Percentiles rank a stretch among this genome's conserved stretches.
Conservation (phyloP, 2,113 vertebrate genomes). For the Megaceryle torquata region DNA sequence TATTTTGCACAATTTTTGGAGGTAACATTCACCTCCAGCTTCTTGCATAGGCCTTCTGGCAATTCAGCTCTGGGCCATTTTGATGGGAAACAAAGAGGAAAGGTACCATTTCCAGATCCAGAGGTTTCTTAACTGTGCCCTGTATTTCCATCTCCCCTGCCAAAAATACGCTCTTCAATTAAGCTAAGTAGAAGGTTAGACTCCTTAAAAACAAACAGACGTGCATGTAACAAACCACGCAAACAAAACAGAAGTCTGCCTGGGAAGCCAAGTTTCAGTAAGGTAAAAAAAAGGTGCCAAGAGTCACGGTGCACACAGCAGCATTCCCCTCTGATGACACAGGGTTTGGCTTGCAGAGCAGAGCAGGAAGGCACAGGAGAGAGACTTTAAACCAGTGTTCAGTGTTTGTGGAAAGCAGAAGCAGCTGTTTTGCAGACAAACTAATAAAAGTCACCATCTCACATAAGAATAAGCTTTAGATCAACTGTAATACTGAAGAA, state of each 20-base stretch:
- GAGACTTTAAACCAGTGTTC: not conserved
- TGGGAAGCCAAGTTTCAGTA: not conserved
- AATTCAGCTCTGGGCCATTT: not conserved
- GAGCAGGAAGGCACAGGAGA: not conserved
- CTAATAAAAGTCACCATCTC: not conserved
- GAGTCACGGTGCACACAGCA: rapidly evolving
- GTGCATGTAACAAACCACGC: not conserved
- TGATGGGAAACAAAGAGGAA: not conserved
- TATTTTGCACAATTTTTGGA: not conserved
- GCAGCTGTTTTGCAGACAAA: not conserved
- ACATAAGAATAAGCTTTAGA: not conserved
- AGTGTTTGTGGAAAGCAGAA: not conserved
- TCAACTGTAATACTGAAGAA: not conserved
- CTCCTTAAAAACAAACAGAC: not conserved
- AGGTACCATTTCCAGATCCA: not conserved
- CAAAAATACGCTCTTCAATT: not conserved
- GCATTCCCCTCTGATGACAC: not conserved
- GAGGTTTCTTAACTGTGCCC: not conserved
- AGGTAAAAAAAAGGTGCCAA: not conserved
- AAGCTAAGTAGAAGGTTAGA: not conserved
- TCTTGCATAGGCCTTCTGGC: not conserved
- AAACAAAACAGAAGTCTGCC: not conserved
- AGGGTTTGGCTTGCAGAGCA: not conserved
- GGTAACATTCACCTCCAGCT: not conserved
- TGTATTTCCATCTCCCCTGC: not conserved